These are phyloP conservation scores for Ophioninae sp. DNA, from an alignment of 2,888 invertebrate genomes.

Conservation along the genomic window DNA sequence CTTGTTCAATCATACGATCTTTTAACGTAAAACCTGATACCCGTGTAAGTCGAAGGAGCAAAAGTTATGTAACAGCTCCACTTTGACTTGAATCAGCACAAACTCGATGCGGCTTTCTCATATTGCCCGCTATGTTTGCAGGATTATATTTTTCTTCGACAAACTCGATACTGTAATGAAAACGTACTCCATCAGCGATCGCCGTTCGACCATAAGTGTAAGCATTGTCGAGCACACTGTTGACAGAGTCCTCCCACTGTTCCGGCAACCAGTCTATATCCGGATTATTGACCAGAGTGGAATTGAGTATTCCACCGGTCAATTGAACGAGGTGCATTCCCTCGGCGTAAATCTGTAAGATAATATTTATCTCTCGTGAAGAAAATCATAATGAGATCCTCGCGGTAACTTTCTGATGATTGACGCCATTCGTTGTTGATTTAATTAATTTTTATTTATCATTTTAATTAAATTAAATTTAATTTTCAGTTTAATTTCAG, in stretches of 20 bases:
- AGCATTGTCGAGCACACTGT: slow-evolving; percentile 95
- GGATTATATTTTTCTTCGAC: background rate
- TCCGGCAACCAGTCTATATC: slow-evolving; percentile 90
- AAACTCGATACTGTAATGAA: background rate
- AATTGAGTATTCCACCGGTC: slow-evolving; percentile 93
- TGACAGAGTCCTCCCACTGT: slow-evolving; percentile 92
- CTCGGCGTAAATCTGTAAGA: slow-evolving; percentile 92
- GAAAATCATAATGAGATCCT: background rate
- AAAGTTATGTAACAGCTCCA: background rate
- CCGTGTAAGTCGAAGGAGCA: background rate
- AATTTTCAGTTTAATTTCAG: background rate
- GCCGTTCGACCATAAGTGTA: slow-evolving; percentile 96
- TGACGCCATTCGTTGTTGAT: background rate
- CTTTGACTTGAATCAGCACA: background rate
- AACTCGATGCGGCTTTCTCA: background rate
- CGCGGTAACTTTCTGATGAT: background rate
- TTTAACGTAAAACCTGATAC: background rate
- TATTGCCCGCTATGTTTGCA: background rate
- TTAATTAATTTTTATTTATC: no score
- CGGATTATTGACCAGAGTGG: slow-evolving; percentile 94
- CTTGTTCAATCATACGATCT: background rate
- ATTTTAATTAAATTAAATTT: no score
- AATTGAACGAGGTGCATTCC: slow-evolving; percentile 95
- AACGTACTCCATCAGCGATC: slow-evolving; percentile 90
- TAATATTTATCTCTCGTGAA: background rate